Conservation (phyloP, 2,113 vertebrate genomes). For the Athene noctua region DNA sequence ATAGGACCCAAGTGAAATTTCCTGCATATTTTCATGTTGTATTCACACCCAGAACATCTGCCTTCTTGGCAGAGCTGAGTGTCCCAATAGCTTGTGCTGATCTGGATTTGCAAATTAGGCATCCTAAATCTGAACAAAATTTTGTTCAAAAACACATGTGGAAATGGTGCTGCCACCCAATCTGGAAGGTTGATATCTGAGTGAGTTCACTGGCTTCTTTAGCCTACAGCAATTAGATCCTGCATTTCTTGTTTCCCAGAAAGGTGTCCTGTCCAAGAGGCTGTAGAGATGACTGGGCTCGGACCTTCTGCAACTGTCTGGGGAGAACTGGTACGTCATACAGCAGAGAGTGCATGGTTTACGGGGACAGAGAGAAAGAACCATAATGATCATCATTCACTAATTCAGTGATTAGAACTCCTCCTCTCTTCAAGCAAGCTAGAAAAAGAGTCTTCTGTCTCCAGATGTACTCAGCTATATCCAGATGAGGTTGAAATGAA, state of each 20-base stretch:
- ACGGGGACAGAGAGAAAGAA: background rate
- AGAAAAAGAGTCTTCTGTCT: background rate
- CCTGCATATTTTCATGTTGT: background rate
- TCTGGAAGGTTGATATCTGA: background rate
- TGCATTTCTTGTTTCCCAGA: background rate
- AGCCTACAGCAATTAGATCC: background rate
- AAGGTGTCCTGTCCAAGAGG: background rate
- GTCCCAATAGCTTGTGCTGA: background rate
- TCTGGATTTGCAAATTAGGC: background rate
- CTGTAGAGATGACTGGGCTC: background rate
- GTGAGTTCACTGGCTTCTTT: background rate
- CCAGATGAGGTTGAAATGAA: background rate
- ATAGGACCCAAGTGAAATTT: background rate
- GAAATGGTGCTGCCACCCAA: background rate
- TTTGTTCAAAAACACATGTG: background rate
- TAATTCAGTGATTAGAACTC: background rate
- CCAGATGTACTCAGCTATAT: background rate
- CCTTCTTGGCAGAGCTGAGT: background rate
- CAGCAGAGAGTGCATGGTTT: background rate
- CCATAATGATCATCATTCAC: background rate
- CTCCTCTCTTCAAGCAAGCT: background rate
- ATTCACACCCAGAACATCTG: background rate
- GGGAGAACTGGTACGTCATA: background rate
- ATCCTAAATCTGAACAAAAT: background rate
- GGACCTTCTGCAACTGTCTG: background rate